phyloP scores from a whole-genome alignment of 2,797 vertebrate species.

The Chloroceryle amazona region DNA sequence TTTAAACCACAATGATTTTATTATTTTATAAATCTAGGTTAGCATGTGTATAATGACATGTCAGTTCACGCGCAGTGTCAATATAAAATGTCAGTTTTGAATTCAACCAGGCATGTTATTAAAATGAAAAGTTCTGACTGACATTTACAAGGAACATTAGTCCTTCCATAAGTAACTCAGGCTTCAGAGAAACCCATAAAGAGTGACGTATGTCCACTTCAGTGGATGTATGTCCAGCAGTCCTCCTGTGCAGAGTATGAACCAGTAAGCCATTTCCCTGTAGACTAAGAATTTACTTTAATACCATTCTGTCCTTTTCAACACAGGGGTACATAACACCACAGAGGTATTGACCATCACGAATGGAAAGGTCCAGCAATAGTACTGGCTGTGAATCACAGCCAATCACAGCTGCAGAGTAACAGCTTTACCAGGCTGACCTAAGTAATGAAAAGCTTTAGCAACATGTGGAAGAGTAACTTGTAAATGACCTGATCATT shows the following conservation, averaged over 20 bases:
- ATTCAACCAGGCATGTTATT: conserved; percentile 65
- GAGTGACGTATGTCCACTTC: not conserved
- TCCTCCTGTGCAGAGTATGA: not conserved
- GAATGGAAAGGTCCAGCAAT: not conserved
- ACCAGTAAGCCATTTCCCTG: conserved; percentile 14
- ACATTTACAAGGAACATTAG: conserved; percentile 46
- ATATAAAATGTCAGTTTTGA: conserved; percentile 53
- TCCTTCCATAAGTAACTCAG: not conserved
- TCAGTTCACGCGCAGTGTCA: not conserved
- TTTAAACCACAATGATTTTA: conserved; percentile 18
- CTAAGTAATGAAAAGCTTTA: not conserved
- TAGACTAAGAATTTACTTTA: not conserved
- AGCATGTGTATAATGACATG: conserved; percentile 47
- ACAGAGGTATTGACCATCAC: not conserved
- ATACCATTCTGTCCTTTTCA: not conserved
- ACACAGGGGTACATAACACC: not conserved
- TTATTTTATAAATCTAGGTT: conserved; percentile 55
- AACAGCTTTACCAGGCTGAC: not conserved
- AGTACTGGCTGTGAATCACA: not conserved
- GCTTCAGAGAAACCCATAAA: conserved; percentile 26
- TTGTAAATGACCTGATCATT: not conserved
- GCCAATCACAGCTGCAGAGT: not conserved
- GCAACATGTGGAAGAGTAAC: not conserved
- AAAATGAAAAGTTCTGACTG: conserved; percentile 67
- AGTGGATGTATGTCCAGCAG: not conserved